phyloP scores from a whole-genome alignment of 2,113 vertebrate genomes.

The Tyrannus savana region DNA sequence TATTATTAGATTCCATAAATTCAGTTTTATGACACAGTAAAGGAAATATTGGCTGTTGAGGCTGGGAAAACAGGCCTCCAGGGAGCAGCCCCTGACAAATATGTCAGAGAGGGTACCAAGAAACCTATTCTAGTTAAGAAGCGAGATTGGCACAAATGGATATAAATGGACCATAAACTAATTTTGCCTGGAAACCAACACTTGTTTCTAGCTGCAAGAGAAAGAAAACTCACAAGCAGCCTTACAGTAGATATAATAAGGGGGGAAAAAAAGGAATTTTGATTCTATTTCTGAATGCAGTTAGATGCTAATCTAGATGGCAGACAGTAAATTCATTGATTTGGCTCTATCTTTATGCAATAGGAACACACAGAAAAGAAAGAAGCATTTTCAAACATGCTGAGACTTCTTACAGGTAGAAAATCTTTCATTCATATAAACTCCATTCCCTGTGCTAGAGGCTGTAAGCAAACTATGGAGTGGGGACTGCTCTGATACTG shows the following conservation, averaged over 20 bases:
- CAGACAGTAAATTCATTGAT: neutral
- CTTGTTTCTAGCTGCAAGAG: neutral
- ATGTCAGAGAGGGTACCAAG: neutral
- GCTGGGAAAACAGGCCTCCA: neutral
- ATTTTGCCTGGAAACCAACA: neutral
- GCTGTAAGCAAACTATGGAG: neutral
- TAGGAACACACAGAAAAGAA: neutral
- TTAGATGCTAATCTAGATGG: neutral
- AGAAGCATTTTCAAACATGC: neutral
- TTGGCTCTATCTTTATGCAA: neutral
- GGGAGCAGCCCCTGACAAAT: neutral
- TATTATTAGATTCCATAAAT: neutral
- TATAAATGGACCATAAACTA: neutral
- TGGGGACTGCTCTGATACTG: fast-evolving
- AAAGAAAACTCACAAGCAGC: neutral
- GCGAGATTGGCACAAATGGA: neutral
- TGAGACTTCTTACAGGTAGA: neutral
- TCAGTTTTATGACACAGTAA: neutral
- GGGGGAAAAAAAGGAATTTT: neutral
- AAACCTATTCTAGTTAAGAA: neutral
- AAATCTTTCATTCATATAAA: neutral
- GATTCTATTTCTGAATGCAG: neutral
- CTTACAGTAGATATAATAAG: neutral
- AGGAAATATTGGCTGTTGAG: neutral
- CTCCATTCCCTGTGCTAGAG: neutral